Percentiles rank a stretch among this genome's conserved stretches.
phyloP scores from a whole-genome alignment of 2,888 invertebrate genomes.

The Spisula subtruncata region DNA sequence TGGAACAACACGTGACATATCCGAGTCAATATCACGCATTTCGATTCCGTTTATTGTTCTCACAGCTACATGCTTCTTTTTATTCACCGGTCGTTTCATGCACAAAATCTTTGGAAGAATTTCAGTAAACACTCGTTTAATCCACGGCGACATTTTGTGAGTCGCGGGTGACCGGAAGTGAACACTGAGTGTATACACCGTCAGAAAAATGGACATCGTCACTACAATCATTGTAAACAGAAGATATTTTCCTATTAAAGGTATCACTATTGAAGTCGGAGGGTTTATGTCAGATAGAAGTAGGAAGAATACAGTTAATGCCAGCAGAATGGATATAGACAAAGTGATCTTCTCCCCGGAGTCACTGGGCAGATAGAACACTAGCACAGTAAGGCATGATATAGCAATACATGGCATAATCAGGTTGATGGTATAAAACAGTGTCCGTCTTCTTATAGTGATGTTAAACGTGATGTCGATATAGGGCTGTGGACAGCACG shows the following conservation, averaged over 20 bases:
- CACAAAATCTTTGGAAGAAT: constrained; percentile 96
- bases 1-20: constrained; percentile 2
- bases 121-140: constrained; percentile 97
- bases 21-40: constrained; percentile 74
- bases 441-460: constrained; percentile 89
- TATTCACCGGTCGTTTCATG: constrained; percentile 93
- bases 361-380: constrained; percentile 98
- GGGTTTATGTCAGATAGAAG: constrained; percentile 99
- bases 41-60: constrained; percentile 84
- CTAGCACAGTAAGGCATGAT: constrained; percentile 97
- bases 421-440: constrained; percentile 98
- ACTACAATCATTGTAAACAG: constrained; percentile 99
- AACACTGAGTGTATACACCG: constrained; percentile 98
- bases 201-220: constrained; percentile 97
- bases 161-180: constrained; percentile 99
- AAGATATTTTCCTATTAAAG: constrained; percentile 96
- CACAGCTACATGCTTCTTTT: constrained; percentile 70
- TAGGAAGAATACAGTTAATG: constrained; percentile 99
- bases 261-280: constrained; percentile 98
- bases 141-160: constrained; percentile 99
- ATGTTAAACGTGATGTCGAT: constrained; percentile 88
- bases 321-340: constrained; percentile 98
- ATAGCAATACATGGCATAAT: constrained; percentile 99
- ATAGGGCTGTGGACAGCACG: constrained; percentile 87
- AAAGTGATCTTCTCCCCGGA: constrained; percentile 99